Evolutionary conservation across 2,113 vertebrate species (phyloP).

Genomic region (Dicaeum eximium): DNA sequence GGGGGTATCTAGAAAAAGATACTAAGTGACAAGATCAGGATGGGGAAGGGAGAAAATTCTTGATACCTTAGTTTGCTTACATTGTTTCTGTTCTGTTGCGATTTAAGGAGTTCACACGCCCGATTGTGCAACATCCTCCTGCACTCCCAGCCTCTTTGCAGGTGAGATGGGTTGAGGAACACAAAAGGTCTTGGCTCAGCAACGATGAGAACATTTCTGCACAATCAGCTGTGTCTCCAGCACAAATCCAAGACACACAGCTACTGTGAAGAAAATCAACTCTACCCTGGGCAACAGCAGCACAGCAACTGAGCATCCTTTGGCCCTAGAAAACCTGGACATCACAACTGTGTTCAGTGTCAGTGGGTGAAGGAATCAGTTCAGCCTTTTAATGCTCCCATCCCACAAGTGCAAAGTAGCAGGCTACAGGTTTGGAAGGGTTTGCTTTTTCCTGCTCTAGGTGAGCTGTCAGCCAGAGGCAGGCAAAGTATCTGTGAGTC

Average conservation of each 20-base stretch:
- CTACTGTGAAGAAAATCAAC: background rate
- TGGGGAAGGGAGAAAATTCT: no score
- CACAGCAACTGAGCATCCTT: background rate
- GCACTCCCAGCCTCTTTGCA: background rate
- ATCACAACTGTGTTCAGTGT: background rate
- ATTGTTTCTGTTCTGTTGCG: no score
- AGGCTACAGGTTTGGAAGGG: background rate
- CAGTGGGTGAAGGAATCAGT: background rate
- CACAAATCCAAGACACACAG: background rate
- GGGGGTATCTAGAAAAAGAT: no score
- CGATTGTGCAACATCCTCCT: no score
- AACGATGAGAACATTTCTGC: background rate
- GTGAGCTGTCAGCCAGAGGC: background rate
- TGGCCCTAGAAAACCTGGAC: background rate
- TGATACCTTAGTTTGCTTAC: no score
- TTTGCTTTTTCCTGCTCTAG: background rate
- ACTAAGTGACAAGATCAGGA: no score
- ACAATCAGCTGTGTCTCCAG: background rate
- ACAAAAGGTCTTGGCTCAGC: background rate
- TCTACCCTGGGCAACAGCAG: background rate
- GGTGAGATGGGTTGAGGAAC: background rate
- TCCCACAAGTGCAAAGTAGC: background rate
- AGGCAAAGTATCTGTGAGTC: background rate
- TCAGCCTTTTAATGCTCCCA: background rate
- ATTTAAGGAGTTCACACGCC: no score